Evolutionary conservation across 2,797 vertebrate genomes (phyloP).

Genomic region (Antrozous pallidus): DNA sequence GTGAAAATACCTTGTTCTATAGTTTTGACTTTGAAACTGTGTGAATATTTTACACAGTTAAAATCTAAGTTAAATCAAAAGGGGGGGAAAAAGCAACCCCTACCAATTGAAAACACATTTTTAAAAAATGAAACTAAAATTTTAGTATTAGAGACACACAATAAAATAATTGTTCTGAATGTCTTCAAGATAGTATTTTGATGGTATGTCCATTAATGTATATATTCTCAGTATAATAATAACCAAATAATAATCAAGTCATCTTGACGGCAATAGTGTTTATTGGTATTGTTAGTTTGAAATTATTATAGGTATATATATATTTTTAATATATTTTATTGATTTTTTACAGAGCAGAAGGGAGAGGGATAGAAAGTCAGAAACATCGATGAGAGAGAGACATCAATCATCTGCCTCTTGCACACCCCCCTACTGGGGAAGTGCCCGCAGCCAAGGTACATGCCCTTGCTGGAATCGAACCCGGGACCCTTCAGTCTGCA

Average conservation of each 20-base stretch:
- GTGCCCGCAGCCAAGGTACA: too few relatives aligned
- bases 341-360: too few relatives aligned
- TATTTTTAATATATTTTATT: too few relatives aligned
- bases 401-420: too few relatives aligned
- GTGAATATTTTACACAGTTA: neutral
- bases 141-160: neutral
- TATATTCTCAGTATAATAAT: neutral
- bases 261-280: neutral
- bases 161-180: neutral
- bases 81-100: neutral
- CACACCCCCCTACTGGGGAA: too few relatives aligned
- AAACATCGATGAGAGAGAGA: too few relatives aligned
- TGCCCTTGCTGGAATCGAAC: too few relatives aligned
- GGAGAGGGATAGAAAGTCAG: too few relatives aligned
- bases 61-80: constrained; percentile 24
- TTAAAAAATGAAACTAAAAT: neutral
- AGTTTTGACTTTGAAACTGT: neutral
- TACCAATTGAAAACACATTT: neutral
- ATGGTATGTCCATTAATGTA: neutral
- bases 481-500: too few relatives aligned
- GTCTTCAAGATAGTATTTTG: constrained; percentile 1
- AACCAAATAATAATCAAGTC: neutral
- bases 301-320: neutral
- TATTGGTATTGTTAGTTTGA: neutral
- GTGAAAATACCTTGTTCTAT: neutral